phyloP scores from a whole-genome alignment of 2,888 invertebrate species.

The Agrochola circellaris region DNA sequence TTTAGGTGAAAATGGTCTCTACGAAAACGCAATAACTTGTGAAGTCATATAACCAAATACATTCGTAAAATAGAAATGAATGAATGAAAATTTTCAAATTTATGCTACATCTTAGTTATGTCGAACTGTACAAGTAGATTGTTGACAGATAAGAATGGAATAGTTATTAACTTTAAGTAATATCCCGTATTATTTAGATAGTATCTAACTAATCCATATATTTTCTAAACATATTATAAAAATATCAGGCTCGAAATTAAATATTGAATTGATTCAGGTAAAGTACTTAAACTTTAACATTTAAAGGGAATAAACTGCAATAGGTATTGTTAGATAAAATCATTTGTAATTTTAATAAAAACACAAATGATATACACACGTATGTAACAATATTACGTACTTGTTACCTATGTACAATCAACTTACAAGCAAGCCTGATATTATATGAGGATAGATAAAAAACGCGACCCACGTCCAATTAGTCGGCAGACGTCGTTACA shows the following conservation, averaged over 20 bases:
- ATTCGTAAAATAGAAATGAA: too few relatives aligned
- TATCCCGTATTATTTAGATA: not conserved
- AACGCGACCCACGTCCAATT: constrained; percentile 72
- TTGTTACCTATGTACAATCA: not conserved
- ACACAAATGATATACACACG: not conserved
- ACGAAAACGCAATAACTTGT: too few relatives aligned
- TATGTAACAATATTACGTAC: constrained; percentile 6
- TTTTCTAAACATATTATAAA: not conserved
- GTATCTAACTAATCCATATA: not conserved
- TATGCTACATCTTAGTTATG: too few relatives aligned
- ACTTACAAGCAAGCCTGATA: constrained; percentile 22
- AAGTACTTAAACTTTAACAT: not conserved
- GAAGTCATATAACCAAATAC: too few relatives aligned
- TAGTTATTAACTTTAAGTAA: not conserved
- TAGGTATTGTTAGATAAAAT: too few relatives aligned
- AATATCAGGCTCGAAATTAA: not conserved
- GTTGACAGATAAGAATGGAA: constrained; percentile 19
- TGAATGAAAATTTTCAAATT: too few relatives aligned
- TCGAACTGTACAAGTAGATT: not conserved
- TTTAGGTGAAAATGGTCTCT: too few relatives aligned
- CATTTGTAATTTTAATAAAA: constrained; percentile 10
- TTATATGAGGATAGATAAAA: constrained; percentile 50
- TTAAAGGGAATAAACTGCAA: not conserved
- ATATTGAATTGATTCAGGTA: not conserved
- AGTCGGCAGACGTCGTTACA: constrained; percentile 66